Conservation (phyloP, 2,888 invertebrate species). For the Anorthoa munda region DNA sequence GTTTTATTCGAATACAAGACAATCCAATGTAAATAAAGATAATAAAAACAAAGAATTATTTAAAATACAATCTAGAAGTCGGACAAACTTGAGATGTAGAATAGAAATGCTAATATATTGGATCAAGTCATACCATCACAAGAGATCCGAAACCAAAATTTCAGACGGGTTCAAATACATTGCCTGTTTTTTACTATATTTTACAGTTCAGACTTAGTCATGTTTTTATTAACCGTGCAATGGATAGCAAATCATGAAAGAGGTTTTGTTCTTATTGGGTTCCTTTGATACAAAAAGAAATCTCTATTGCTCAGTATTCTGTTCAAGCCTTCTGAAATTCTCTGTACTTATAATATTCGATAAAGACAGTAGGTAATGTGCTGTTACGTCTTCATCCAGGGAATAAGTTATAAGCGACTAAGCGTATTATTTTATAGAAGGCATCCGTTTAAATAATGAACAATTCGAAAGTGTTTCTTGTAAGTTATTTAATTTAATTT, state of each 20-base stretch:
- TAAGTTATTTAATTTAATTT: no score
- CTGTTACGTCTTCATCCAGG: constrained; percentile 10
- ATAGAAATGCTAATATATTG: constrained; percentile 4
- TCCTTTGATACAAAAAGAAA: constrained; percentile 8
- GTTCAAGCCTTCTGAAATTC: constrained; percentile 20
- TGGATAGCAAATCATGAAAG: not conserved
- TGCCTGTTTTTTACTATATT: not conserved
- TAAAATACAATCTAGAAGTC: constrained; percentile 2
- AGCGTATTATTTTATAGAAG: not conserved
- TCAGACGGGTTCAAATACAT: not conserved
- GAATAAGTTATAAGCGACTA: not conserved
- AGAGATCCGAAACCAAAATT: not conserved
- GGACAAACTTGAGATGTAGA: constrained; percentile 12
- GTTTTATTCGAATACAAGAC: not conserved
- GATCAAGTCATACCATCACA: not conserved
- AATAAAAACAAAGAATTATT: constrained; percentile 18
- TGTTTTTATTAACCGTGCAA: constrained; percentile 3
- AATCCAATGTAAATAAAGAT: constrained; percentile 5
- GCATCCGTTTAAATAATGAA: not conserved
- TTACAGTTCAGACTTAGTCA: accelerated
- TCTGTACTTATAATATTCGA: constrained; percentile 44
- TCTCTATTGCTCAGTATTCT: constrained; percentile 43
- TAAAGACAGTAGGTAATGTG: constrained; percentile 28
- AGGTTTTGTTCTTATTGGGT: not conserved
- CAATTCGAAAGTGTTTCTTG: no score